Evolutionary conservation across 2,797 vertebrate genomes (phyloP), one percentile per base, ranked within the genome.

Genomic region (Aselliscus stoliczkanus): DNA sequence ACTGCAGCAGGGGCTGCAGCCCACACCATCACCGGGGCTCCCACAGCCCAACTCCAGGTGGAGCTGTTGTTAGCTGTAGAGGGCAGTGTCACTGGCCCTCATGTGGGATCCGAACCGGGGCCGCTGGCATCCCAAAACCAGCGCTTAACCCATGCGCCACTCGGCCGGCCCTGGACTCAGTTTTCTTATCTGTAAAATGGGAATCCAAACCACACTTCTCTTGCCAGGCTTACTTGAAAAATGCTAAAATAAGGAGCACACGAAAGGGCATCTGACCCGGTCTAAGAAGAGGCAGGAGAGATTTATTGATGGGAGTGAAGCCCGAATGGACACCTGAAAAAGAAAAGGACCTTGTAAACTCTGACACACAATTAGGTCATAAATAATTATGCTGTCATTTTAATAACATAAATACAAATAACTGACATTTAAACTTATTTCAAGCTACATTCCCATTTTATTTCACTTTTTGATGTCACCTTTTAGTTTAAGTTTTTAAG

Each of bases 401-500:
- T 10, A 95, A 50, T 80, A 88, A 67, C 23, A 1, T 56, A 85
- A 88, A 11, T 64, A 50, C 42, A 69, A 29, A 31, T 42, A 96
- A 72, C 47, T 87, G 84, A 84, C 52, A 88, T 90, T 87, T 94
- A 87, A 94, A 64, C 11, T 80, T 54, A 50, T 80, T 92, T 89
- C 42, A 92, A 54, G 88, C 13, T 90, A 44, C 4, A 42, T 69
- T 72, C 65, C 52, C 31, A 69, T 69, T 80, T 50, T 88, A 17
- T 80, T 96, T 95, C 27, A 47, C 25, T 96, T 94, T 92, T 60
- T 95, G 64, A 83, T 12, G 31, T 87, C 72, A 65, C 27, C 29
- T 92, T 96, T 95, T 72, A 67, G 81, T 93, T 92, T 92, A 50
- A 23, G 10, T 72, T 90, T 90, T 96, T 70, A 92, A 70, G 67